Percentiles rank a stretch among this genome's conserved stretches.
Conservation (phyloP, 2,888 invertebrate species). For the Archips crataeganus region DNA sequence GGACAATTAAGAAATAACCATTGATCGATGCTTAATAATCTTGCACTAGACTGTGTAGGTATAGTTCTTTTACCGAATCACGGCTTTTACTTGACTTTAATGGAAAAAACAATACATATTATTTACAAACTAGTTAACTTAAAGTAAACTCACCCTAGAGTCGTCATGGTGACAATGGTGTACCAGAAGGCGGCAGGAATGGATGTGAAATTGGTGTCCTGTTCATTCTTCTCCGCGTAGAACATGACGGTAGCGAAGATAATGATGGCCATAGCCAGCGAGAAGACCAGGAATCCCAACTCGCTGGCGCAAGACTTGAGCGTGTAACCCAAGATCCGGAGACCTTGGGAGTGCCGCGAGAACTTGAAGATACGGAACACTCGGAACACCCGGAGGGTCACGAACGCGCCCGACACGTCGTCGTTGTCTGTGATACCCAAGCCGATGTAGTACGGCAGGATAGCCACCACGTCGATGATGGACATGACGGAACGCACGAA, state of each 20-base stretch:
- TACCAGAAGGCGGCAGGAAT: slow-evolving; percentile 99
- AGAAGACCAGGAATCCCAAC: slow-evolving; percentile 99
- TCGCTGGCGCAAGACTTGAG: slow-evolving; percentile 99
- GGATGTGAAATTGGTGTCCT: slow-evolving; percentile 98
- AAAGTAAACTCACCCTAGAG: slow-evolving; percentile 94
- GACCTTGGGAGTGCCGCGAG: slow-evolving; percentile 99
- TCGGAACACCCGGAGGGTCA: slow-evolving; percentile 98
- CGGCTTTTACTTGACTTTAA: too few relatives aligned
- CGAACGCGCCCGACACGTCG: slow-evolving; percentile 99
- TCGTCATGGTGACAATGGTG: slow-evolving; percentile 99
- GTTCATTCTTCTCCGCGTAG: slow-evolving; percentile 99
- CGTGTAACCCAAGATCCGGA: slow-evolving; percentile 99
- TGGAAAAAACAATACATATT: too few relatives aligned
- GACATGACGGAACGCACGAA: slow-evolving; percentile 99
- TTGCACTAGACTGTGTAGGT: too few relatives aligned
- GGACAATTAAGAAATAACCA: too few relatives aligned
- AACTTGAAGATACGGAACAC: slow-evolving; percentile 99
- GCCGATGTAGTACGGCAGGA: slow-evolving; percentile 99
- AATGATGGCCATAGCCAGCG: slow-evolving; percentile 99
- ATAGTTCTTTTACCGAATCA: too few relatives aligned
- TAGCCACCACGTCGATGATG: slow-evolving; percentile 99
- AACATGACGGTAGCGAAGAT: slow-evolving; percentile 99
- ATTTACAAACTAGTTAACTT: too few relatives aligned
- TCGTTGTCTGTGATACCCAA: slow-evolving; percentile 99
- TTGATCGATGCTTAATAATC: too few relatives aligned